phyloP scores from a whole-genome alignment of 1,140 invertebrate genomes.

The Papilio machaon region DNA sequence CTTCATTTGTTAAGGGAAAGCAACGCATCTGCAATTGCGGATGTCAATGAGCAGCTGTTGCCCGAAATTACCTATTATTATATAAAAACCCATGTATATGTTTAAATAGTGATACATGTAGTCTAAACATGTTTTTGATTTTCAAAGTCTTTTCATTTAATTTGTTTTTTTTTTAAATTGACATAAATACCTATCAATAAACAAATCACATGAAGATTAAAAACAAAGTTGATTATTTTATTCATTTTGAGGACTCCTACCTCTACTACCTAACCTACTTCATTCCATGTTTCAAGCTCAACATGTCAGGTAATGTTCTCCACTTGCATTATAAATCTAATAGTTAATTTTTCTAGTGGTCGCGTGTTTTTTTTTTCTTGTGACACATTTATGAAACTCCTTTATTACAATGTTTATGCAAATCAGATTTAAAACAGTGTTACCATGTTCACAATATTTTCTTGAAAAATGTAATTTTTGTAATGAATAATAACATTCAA shows the following conservation, averaged over 20 bases:
- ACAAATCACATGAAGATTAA: too few species aligned
- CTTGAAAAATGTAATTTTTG: neutral
- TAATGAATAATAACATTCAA: constrained; percentile 24
- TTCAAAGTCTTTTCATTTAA: too few species aligned
- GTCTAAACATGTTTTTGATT: too few species aligned
- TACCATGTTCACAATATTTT: neutral
- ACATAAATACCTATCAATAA: too few species aligned
- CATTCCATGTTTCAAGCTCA: neutral
- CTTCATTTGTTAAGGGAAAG: too few species aligned
- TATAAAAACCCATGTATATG: too few species aligned
- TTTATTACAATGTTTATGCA: constrained; percentile 30
- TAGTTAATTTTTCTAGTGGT: constrained; percentile 21
- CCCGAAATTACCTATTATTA: too few species aligned
- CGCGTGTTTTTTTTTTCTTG: constrained; percentile 17
- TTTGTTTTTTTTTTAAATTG: too few species aligned
- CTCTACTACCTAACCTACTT: neutral
- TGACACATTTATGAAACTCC: neutral
- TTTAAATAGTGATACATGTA: too few species aligned
- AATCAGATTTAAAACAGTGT: constrained; percentile 23
- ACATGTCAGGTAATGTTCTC: neutral
- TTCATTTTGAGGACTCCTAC: neutral
- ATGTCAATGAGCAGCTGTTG: too few species aligned
- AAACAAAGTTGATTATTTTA: too few species aligned
- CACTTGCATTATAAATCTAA: constrained; percentile 1
- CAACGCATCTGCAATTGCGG: too few species aligned